Conservation (phyloP, 2,113 vertebrate genomes). For the Perca schrenkii region DNA sequence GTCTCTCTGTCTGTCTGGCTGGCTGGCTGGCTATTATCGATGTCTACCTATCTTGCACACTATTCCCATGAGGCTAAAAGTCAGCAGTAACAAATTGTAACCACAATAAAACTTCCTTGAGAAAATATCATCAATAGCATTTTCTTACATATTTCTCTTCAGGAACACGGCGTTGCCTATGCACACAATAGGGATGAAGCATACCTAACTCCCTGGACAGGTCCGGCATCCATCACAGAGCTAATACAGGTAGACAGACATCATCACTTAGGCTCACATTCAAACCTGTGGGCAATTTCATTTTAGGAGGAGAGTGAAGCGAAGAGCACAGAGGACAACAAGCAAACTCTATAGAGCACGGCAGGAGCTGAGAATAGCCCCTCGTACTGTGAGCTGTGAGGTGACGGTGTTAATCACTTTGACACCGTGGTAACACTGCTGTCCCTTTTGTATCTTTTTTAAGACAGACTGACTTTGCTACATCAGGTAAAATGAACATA, state of each 20-base stretch:
- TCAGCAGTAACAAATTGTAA: background rate
- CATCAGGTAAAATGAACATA: background rate
- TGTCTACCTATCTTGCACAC: background rate
- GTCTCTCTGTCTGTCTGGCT: background rate
- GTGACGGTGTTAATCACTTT: background rate
- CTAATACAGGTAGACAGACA: slow-evolving; percentile 22
- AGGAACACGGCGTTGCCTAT: background rate
- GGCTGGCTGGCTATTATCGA: no score
- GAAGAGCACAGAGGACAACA: slow-evolving; percentile 3
- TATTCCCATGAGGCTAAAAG: no score
- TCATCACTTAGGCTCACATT: slow-evolving; percentile 18
- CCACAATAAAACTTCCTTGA: no score
- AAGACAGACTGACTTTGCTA: background rate
- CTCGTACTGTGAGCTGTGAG: background rate
- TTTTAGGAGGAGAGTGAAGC: background rate
- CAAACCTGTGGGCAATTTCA: slow-evolving; percentile 28
- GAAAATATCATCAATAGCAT: no score
- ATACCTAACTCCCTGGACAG: background rate
- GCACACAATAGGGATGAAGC: background rate
- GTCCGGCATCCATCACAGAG: background rate
- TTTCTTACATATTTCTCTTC: no score
- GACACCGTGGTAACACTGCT: background rate
- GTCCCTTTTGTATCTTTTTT: background rate
- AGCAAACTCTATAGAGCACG: background rate
- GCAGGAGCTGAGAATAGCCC: background rate